These are phyloP conservation scores for Leptonema lineaticorne DNA, from an alignment of 1,140 invertebrate species.

Conservation along the genomic window DNA sequence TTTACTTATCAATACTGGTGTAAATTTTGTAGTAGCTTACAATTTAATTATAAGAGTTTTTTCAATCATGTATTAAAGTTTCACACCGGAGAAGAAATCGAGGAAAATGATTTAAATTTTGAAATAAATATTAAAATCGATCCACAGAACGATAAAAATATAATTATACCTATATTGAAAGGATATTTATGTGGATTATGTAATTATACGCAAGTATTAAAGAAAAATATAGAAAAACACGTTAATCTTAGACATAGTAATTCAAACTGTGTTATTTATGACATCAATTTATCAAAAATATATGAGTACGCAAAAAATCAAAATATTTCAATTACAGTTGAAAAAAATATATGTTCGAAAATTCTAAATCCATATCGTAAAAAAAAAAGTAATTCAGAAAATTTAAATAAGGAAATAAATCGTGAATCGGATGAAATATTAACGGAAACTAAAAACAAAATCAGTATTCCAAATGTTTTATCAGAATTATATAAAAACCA, in stretches of 20 bases:
- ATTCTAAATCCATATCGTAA: not conserved
- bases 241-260: slow-evolving; percentile 57
- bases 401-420: not conserved
- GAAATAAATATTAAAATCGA: not conserved
- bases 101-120: not conserved
- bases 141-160: not conserved
- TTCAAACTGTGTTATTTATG: slow-evolving; percentile 49
- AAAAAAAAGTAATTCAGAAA: not conserved
- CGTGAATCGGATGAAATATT: not conserved
- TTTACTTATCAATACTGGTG: slow-evolving; percentile 45
- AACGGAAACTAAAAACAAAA: no score
- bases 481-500: no score
- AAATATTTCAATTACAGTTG: not conserved
- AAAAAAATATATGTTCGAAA: no score
- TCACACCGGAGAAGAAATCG: slow-evolving; percentile 72
- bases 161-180: slow-evolving; percentile 44
- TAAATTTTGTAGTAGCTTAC: slow-evolving; percentile 57
- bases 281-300: slow-evolving; percentile 46
- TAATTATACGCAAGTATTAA: slow-evolving; percentile 66
- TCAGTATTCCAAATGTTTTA: no score
- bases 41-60: slow-evolving; percentile 50
- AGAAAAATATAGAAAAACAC: slow-evolving; percentile 62
- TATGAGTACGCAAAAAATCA: not conserved
- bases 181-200: slow-evolving; percentile 68
- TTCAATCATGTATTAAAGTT: slow-evolving; percentile 67